Conservation (phyloP, 1,140 invertebrate species). For the Tetragnatha versicolor region DNA sequence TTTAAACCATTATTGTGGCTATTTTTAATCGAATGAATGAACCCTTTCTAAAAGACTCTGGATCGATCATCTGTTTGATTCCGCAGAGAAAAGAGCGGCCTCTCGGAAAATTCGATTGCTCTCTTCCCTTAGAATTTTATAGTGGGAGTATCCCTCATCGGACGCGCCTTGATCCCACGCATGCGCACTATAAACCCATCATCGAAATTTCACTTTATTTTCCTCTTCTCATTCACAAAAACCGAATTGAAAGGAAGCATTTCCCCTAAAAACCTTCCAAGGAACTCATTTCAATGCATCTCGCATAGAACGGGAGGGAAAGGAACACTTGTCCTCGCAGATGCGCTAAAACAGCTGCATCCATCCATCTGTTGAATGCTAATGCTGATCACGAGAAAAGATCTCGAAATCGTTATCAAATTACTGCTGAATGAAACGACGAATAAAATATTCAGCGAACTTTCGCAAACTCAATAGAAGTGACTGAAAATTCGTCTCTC, state of each 20-base stretch:
- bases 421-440: background rate
- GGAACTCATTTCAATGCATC: background rate
- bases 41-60: too few species aligned
- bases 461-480: background rate
- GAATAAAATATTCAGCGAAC: background rate
- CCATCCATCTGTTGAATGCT: background rate
- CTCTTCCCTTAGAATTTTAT: constrained; percentile 24
- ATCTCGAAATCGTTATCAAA: background rate
- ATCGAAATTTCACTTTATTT: background rate
- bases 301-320: background rate
- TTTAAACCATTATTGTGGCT: too few species aligned
- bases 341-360: background rate
- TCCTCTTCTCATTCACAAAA: background rate
- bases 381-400: background rate
- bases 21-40: too few species aligned
- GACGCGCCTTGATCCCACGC: too few species aligned
- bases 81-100: too few species aligned
- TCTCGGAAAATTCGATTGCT: constrained; percentile 21
- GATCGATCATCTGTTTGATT: too few species aligned
- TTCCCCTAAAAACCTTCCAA: background rate
- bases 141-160: constrained; percentile 6
- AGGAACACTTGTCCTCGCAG: background rate
- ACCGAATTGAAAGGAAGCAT: background rate
- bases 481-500: background rate
- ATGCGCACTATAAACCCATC: background rate